Evolutionary conservation across 2,888 invertebrate genomes (phyloP), one percentile per base, ranked within the genome.

Genomic region (Lycia hirtaria): DNA sequence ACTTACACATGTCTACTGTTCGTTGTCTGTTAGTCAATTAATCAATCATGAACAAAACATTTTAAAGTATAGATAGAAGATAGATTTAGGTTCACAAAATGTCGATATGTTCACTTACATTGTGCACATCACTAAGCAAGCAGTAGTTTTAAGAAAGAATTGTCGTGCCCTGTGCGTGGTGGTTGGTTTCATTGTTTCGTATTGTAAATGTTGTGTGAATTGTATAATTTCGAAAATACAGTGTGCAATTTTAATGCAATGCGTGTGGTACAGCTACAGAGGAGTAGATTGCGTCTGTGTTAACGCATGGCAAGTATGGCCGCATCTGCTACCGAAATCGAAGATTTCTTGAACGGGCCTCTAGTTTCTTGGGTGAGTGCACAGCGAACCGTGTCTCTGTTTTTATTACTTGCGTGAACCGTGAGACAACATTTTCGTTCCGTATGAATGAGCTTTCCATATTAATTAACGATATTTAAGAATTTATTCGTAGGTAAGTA

Each of bases 361-460:
- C 93, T 97, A 70, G 96, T 97, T 75, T 95, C 95, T 85, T 97
- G 97, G 97, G 97, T 97, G 93, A 94, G 94, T 93, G 87, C 84
- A 85, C 85, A 88, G 76, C 78, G 73, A 84, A 84, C 80, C 75
- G 76, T 82, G 76, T 77, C 78, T 75, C 68, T 73, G 76, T 77
- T 81, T 81, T 81, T 84, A 77, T 78, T 74, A 73, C 73, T 71
- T 68, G 73, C 74, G 76, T 80, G 77, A 68, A 79, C 77, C 83
- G 82, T 85, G 82, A 81, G 81, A 83, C 80, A 75, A 75, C 73
- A 65, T 55, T 70, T 63, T 67, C 72, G 80, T 87, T 85, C 78
- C 81, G 78, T 78, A 65, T 80, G 75, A 85, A 76, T 80, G 81
- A 75, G 71, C 65, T 44, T 52, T n/a, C n/a, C n/a, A 55, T 58